Conservation (phyloP, 1,140 invertebrate genomes). For the Bombus affinis region DNA sequence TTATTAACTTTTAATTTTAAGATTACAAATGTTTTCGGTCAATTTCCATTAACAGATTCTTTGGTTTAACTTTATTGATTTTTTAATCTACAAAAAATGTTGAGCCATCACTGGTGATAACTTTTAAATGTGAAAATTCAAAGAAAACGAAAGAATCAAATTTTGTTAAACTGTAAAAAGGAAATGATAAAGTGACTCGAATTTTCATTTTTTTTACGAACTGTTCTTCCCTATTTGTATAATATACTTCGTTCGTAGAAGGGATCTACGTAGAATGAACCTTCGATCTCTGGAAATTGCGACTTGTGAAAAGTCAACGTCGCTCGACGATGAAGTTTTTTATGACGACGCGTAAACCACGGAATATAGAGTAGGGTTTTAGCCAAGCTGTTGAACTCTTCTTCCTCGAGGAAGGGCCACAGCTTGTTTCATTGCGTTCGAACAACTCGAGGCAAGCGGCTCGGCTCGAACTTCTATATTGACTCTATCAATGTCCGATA, state of each 20-base stretch:
- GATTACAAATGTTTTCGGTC: too few species aligned
- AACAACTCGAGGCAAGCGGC: constrained; percentile 10
- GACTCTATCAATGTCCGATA: constrained; percentile 9
- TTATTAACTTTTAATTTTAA: too few species aligned
- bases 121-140: too few species aligned
- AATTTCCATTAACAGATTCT: too few species aligned
- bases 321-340: constrained; percentile 24
- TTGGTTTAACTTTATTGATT: too few species aligned
- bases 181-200: too few species aligned
- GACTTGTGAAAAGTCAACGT: background rate
- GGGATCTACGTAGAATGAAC: background rate
- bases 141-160: too few species aligned
- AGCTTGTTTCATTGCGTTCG: constrained; percentile 1
- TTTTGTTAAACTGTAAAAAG: too few species aligned
- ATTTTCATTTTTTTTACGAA: too few species aligned
- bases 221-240: background rate
- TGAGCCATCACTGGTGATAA: too few species aligned
- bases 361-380: constrained; percentile 26
- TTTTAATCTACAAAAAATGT: too few species aligned
- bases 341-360: constrained; percentile 10
- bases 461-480: background rate
- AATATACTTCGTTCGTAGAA: background rate
- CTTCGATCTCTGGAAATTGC: constrained; percentile 6
- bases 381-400: background rate
- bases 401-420: background rate